phyloP scores from a whole-genome alignment of 2,113 vertebrate species.

The Dinomys branickii region DNA sequence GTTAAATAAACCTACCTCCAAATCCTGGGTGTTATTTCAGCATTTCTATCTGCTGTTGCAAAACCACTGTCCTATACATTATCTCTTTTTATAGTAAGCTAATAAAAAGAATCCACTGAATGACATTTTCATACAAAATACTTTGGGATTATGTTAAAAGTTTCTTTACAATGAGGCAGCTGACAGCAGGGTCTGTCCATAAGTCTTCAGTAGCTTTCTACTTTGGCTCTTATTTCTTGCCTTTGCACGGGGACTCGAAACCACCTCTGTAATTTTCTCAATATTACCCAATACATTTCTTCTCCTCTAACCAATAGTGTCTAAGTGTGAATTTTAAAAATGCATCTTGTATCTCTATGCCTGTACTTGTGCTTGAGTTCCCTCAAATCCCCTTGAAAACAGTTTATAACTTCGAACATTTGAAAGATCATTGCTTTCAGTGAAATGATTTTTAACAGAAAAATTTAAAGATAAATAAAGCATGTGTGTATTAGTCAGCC shows the following conservation, averaged over 20 bases:
- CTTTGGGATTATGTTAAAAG: neutral
- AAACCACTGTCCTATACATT: neutral
- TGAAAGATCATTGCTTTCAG: neutral
- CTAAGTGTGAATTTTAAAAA: neutral
- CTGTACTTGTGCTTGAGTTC: neutral
- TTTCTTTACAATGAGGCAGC: slow-evolving; percentile 9
- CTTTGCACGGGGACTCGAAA: neutral
- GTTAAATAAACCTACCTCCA: too few relatives aligned
- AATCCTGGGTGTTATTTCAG: too few relatives aligned
- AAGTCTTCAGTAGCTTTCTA: neutral
- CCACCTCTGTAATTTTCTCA: neutral
- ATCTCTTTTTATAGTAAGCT: neutral
- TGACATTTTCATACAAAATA: neutral
- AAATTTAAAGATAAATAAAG: neutral
- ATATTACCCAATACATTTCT: neutral
- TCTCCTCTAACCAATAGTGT: neutral
- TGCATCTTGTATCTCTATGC: neutral
- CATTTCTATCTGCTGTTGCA: too few relatives aligned
- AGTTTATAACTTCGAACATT: slow-evolving; percentile 2
- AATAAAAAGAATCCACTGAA: neutral
- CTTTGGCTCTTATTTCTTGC: neutral
- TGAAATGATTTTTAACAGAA: neutral
- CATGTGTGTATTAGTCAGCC: neutral
- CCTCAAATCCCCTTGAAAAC: slow-evolving; percentile 1
- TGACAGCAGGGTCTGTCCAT: neutral